Base-by-base conservation (phyloP, 2,888 invertebrate genomes). In the Neocrepidodera transversa region DNA sequence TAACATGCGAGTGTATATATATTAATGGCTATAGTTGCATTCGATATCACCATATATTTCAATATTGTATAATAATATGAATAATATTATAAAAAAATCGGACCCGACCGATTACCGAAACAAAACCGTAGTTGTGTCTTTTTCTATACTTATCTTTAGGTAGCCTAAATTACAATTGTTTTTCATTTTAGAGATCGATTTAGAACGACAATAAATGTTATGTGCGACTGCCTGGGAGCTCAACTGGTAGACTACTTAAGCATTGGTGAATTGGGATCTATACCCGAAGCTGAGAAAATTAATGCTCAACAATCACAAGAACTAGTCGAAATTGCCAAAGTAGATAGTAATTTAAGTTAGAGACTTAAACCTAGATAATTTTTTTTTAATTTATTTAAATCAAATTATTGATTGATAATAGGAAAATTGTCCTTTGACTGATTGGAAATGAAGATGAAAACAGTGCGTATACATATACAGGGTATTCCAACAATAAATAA, bases 181-280 rank as follows among this genome's bases (percentile, higher is more conserved):
- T 23, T 17, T 40, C 51, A 61, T 82, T 82, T 17, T 78, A 93
- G 93, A 62, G 92, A 93, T 80, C 89, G 93, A 68, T 93, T 92
- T 86, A 86, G 93, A 76, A 87, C 94, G 74, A 89, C 93, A 74
- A 86, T 97, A 72, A 98, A 98, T 80, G 97, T 98, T 26, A 88
- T 96, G 79, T 97, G 97, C 71, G 97, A 98, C 79, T 92, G 95
- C 8, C 81, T 97, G 60, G 97, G 97, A 36, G 95, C 97, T 40
- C 93, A 92, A 58, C 88, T 98, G 52, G 95, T 98, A 23, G 88
- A 92, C 72, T 87, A 92, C 68, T 82, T 95, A 64, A 93, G 93
- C 58, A 86, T 87, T 74, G 86, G 86, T 8, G 94, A 95, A 74
- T 79, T 90, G 59, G 81, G 80, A 56, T 71, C 68, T 49, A 69